Base-by-base conservation (phyloP, 2,797 vertebrate species). In the Sitta carolinensis region DNA sequence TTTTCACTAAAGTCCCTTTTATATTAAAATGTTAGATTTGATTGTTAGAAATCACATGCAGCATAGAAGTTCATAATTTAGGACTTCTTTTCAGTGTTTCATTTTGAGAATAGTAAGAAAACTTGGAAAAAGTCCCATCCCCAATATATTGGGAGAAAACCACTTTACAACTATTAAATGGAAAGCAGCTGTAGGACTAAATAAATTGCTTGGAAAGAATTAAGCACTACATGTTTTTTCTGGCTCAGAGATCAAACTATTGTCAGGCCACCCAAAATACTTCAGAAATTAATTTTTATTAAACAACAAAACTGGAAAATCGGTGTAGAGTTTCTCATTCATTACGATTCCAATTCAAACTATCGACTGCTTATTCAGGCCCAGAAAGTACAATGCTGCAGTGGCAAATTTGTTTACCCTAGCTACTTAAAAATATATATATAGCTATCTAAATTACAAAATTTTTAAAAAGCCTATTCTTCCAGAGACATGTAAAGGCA, bases 131-230 rank as follows among this genome's bases (percentile, higher is more conserved):
- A 50, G 32, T 72, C 47, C 42, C 4, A 6, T 16, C 18, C 52
- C 14, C 19, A 21, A 34, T 11, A 5, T 59, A 58, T 6, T 34
- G 59, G 14, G 32, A 84, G 27, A 70, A 94, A 90, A 87, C 13
- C 19, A 32, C 42, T 76, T 81, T 38, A 16, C 77, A 80, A 26
- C 59, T 88, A 16, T 92, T 83, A 87, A 92, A 82, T 84, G 17
- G 51, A 63, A 94, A 90, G 64, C 80, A 93, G 81, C 75, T 90
- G 84, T 50, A 87, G 38, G 23, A 78, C 47, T 83, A 75, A 79
- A 74, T 87, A 85, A 92, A 78, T 87, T 74, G 57, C 68, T 89
- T 94, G 77, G 86, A 72, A 92, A 73, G n/a, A 90, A 80, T 78
- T 74, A 84, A 48, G 36, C 40, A 36, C 38, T 89, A 19, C 36